Evolutionary conservation across 2,113 vertebrate genomes (phyloP), one percentile per base, ranked within the genome.

Genomic region (Dasyurus viverrinus): DNA sequence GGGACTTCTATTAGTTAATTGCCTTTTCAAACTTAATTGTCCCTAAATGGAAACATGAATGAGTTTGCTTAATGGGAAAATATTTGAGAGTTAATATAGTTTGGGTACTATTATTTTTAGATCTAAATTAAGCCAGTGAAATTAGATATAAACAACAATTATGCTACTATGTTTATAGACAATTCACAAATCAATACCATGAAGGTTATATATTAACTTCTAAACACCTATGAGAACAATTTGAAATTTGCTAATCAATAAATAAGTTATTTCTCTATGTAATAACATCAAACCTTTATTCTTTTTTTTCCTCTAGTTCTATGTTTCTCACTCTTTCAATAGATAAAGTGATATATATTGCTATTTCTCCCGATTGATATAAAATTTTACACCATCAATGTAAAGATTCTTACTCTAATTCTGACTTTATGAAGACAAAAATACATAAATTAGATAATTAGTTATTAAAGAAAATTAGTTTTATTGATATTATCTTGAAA

Each of bases 61-160:
- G 96, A 97, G 93, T 46, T 95, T 95, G 96, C 94, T 93, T 97
- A 98, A 97, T 97, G 90, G 95, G 53, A 90, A 96, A 98, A 95
- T 98, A 97, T 96, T 94, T 96, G 90, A 97, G 57, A 95, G 93
- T 90, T 94, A 53, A 93, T 98, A 96, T 52, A 26, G 54, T 91
- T 97, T 92, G 53, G 92, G 93, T 97, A 95, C 95, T 98, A 96
- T 97, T 98, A 96, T 98, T 97, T 97, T 97, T 97, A 98, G 92
- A 91, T 91, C 90, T 96, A 96, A 98, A 97, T 97, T 97, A 97
- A 98, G 93, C 92, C 91, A 91, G 60, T 89, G 11, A 97, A 98
- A 97, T 97, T 89, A 98, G 93, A 97, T 97, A 94, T 95, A 96
- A 95, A 96, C 94, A 97, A 95, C 93, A 96, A 96, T 95, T 93